Base-by-base conservation (phyloP, 92 coral and sea anemone species). In the Porites lobata region DNA sequence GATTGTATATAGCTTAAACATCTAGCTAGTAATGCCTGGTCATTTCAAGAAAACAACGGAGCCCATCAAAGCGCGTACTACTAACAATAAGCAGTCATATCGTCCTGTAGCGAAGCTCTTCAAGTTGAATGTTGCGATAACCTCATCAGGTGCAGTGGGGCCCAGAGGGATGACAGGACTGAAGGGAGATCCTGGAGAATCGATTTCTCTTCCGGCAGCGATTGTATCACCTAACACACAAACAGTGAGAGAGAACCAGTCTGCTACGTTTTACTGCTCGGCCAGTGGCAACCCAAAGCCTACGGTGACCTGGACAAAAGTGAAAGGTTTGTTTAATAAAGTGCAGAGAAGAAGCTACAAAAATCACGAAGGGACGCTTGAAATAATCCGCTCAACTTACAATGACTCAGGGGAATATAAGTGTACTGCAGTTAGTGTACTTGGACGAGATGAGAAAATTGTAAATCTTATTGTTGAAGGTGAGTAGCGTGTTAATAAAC, bases 211-310 rank as follows among this genome's bases (percentile, higher is more conserved):
- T 43, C 82, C 82, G 1, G 4, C 4, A 38, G 57, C 57, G 11
- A 7, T 38, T 1, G 17, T 78, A 43, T 78, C 71, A 1, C 82
- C 82, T 29, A 29, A 4, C 67, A 77, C 54, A 56, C 69, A 58
- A 62, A 77, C 56, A 32, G 81, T 77, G 20, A 58, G 15, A 17
- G 81, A 61, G 56, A 58, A 32, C 81, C 52, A 77, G 32, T 17
- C 81, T 56, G 81, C 81, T n/a, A 14, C 69, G 9, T 77, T 77
- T 59, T 62, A 58, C 26, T 77, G 81, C 69, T 58, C 81, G 21
- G 81, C 70, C 69, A 61, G 69, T 18, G 70, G 81, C 1, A 77
- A 79, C 47, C 83, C 83, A 63, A 10, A 38, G 17, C 83, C 83
- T 8, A 38, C 17, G 9, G 73, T 79, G 20, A 17, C 59, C n/a